Conservation (phyloP, 1,140 invertebrate species). For the Neuroterus valhalla region DNA sequence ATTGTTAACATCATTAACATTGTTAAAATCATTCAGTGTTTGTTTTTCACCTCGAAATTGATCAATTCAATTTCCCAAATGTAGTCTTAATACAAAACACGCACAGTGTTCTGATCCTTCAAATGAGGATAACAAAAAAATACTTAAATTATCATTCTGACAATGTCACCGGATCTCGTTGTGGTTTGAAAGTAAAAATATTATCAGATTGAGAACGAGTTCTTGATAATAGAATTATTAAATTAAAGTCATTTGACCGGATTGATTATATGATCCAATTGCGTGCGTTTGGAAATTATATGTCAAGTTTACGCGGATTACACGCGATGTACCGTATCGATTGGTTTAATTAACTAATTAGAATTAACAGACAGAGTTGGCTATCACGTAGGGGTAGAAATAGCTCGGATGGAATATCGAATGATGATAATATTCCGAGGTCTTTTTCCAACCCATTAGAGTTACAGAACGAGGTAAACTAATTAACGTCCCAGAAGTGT, state of each 20-base stretch:
- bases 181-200: too few species aligned
- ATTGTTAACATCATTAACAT: slow-evolving; percentile 31
- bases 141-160: too few species aligned
- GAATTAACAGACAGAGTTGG: not conserved
- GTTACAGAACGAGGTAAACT: not conserved
- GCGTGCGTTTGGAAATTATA: not conserved
- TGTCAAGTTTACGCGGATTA: slow-evolving; percentile 17
- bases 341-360: slow-evolving; percentile 18
- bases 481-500: not conserved
- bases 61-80: not conserved
- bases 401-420: not conserved
- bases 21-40: not conserved
- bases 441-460: not conserved
- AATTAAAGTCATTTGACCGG: not conserved
- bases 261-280: slow-evolving; percentile 15
- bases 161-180: too few species aligned
- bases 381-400: not conserved
- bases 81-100: not conserved
- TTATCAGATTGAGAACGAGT: too few species aligned
- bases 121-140: too few species aligned
- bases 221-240: not conserved
- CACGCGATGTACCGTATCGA: slow-evolving; percentile 14
- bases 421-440: not conserved
- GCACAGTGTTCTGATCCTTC: not conserved
- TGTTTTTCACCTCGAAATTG: not conserved